Evolutionary conservation across 2,113 vertebrate genomes (phyloP), one percentile per base, ranked within the genome.

Genomic region (Todiramphus chloris): DNA sequence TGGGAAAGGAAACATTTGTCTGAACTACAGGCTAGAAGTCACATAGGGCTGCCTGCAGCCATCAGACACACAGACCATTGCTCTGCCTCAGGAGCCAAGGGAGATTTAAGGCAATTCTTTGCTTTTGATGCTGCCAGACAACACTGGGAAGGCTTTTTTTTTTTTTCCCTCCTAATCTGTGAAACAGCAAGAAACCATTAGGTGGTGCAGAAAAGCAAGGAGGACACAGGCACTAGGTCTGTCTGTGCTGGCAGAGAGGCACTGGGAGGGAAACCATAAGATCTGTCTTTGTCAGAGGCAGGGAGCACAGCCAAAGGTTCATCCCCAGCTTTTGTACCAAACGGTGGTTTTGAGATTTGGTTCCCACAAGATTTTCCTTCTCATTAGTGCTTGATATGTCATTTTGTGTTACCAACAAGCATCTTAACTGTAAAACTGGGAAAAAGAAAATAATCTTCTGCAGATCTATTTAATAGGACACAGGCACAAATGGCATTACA

Each of bases 141-240:
- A 14, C 21, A 4, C 0, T 8, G 23, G 51, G 53, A 81, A 89
- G 21, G 50, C 2, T 44, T 53, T 46, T 23, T 1, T 35, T 9
- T 35, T 11, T 59, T 13, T 41, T 12, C 39, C 3, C 0, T 5
- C 25, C 50, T 10, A 9, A 1, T 39, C 55, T 83, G 50, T 51
- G 76, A 90, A 63, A 50, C 17, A 0, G 37, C 6, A 53, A 85
- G 79, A 66, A 83, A 43, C 82, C 79, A 12, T 76, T 51, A 94
- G 75, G 59, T 95, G 90, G 88, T 86, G 88, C 88, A 89, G 78
- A 69, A 87, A 68, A 81, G 37, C 80, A 64, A 84, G 74, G 64
- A 94, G 74, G 76, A 72, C 27, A 16, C 28, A 27, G 18, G 37
- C 18, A 5, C 9, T 3, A 3, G 39, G 41, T 44, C 30, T 75